Evolutionary conservation across 2,113 vertebrate species (phyloP), one percentile per base, ranked within the genome.

Genomic region (Pimephales promelas): DNA sequence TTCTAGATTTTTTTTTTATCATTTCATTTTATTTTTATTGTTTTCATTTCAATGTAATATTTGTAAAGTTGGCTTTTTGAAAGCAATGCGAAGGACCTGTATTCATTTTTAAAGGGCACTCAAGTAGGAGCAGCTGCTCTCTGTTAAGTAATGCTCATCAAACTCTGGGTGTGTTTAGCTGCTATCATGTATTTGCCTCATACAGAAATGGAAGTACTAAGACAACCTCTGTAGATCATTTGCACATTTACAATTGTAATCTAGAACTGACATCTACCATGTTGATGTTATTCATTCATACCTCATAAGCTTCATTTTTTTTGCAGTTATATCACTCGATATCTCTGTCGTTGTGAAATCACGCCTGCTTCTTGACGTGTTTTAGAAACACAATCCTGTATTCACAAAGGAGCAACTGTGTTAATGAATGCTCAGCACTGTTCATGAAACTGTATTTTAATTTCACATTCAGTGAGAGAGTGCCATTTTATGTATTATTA

Each of bases 221-320:
- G 13, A 80, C 59, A 68, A 56, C 26, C 14, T 68, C 59, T 34
- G 10, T 70, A 31, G 43, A 40, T 66, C 2, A 75, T 70, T 64
- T 72, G 59, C 26, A 83, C 85, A 71, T 71, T 77, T 71, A 52
- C 82, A 56, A 36, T 76, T 76, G 52, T 72, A 74, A 79, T 70
- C 24, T 61, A 40, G n/a, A 52, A 61, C 80, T 83, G 26, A 71
- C 52, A 61, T 49, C 13, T 59, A n/a, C 52, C 18, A 20, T 52
- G 64, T 66, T 75, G 78, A 66, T 81, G 79, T 70, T 57, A 7
- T 52, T 49, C 54, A 56, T 68, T 83, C 47, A 72, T 81, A 88
- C 84, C 81, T 87, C 86, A 80, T 28, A 7, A 66, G 18, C 20
- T 73, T 24, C 45, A 64, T 83, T 40, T 40, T 40, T 40, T 40